Evolutionary conservation across 1,140 invertebrate species (phyloP), one percentile per base, ranked within the genome.

Genomic region (Ceratitis capitata): DNA sequence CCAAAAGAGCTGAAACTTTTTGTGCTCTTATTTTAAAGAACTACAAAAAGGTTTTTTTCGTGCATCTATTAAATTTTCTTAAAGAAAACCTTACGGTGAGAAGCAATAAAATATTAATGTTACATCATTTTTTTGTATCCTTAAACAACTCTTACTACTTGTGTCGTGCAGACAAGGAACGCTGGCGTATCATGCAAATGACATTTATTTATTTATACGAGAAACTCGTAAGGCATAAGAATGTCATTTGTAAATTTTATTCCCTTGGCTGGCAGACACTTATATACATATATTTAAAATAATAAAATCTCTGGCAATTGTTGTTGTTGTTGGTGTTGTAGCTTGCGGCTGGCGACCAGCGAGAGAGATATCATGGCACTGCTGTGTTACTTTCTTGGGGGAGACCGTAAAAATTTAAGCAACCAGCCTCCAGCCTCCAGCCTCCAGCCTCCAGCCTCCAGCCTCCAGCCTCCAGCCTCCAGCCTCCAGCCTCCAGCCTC

Each of bases 151-250:
- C 29, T 26, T 32, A 29, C 1, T n/a, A n/a, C n/a, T n/a, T n/a
- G n/a, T n/a, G n/a, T n/a, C 23, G 6, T 32, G 14, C 12, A 14
- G 5, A 39, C 12, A 4, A 35, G 39, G 32, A 29, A n/a, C 6
- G 61, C 16, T 16, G 26, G 61, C 19, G 32, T 35, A 69, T 69
- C 61, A 69, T 69, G 61, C 61, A 69, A 69, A 69, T 69, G 61
- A 69, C 61, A 69, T 39, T 69, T 69, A 69, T 69, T 32, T 69
- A 69, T 69, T 69, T 69, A n/a, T n/a, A 69, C 61, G 32, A 69
- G 61, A 35, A 69, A 69, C 61, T 69, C 29, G 61, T 12, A 69
- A 32, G 26, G 61, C 61, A 69, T 12, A 35, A 69, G 61, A 69
- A 69, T 39, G 61, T 35, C 61, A 69, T 69, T 69, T 69, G 32